Evolutionary conservation across 2,888 invertebrate genomes (phyloP).

Genomic region (Lasioglossum lativentre): DNA sequence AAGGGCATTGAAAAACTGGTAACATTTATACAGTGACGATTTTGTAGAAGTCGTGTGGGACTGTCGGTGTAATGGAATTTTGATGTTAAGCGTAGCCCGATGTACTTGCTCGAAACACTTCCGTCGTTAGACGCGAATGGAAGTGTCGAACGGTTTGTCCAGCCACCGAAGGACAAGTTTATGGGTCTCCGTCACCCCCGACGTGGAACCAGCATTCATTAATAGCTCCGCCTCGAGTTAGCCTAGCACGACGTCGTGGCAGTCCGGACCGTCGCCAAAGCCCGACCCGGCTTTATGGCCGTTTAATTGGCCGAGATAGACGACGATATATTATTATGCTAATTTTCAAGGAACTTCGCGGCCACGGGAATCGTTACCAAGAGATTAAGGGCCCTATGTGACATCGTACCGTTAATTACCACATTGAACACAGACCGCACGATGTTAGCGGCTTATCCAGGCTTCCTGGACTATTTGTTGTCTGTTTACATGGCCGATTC

Average conservation of each 20-base stretch:
- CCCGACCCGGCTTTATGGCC: constrained; percentile 77
- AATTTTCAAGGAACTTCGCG: constrained; percentile 75
- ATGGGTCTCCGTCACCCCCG: constrained; percentile 75
- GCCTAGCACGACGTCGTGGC: constrained; percentile 67
- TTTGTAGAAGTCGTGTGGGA: not conserved
- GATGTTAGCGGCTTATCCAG: constrained; percentile 70
- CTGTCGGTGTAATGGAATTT: not conserved
- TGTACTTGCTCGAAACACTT: not conserved
- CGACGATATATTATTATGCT: constrained; percentile 79
- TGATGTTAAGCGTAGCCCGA: not conserved
- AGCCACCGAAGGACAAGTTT: constrained; percentile 76
- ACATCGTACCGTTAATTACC: constrained; percentile 74
- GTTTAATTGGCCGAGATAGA: constrained; percentile 79
- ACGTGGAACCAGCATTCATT: constrained; percentile 77
- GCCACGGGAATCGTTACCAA: constrained; percentile 68
- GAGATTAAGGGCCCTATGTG: constrained; percentile 73
- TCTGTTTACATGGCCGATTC: constrained; percentile 62
- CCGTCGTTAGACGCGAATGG: not conserved
- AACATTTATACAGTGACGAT: not conserved
- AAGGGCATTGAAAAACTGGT: not conserved
- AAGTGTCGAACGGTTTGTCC: constrained; percentile 38
- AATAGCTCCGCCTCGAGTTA: constrained; percentile 76
- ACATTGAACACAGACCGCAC: constrained; percentile 67
- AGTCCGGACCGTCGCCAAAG: constrained; percentile 68
- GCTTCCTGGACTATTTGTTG: constrained; percentile 62